phyloP scores from a whole-genome alignment of 2,797 vertebrate genomes.

The Gastrophryne carolinensis region DNA sequence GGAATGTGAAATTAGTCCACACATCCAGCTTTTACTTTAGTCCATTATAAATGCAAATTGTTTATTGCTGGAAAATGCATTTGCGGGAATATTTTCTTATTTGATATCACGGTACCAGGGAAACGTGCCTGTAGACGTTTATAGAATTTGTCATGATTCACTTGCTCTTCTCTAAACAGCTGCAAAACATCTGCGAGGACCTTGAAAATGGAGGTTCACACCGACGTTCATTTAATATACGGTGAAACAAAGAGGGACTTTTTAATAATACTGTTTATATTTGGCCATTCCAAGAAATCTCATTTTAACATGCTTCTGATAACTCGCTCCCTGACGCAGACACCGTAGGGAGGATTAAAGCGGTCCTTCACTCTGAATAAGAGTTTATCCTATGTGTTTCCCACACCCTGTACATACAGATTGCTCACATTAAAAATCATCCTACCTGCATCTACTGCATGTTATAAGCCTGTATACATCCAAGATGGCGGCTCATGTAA shows the following conservation, averaged over 20 bases:
- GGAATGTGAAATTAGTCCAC: slow-evolving; percentile 42
- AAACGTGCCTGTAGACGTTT: slow-evolving; percentile 45
- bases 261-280: too few relatives aligned
- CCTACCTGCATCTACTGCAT: too few relatives aligned
- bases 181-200: slow-evolving; percentile 54
- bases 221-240: neutral
- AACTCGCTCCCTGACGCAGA: too few relatives aligned
- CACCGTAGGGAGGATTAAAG: too few relatives aligned
- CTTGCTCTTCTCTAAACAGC: slow-evolving; percentile 56
- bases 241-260: neutral
- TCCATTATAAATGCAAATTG: slow-evolving; percentile 56
- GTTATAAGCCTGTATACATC: too few relatives aligned
- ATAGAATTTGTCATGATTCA: slow-evolving; percentile 58
- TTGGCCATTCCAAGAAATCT: too few relatives aligned
- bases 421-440: too few relatives aligned
- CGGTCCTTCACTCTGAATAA: too few relatives aligned
- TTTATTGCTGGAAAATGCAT: slow-evolving; percentile 56
- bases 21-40: slow-evolving; percentile 40
- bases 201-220: slow-evolving; percentile 34
- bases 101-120: slow-evolving; percentile 45
- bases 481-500: too few relatives aligned
- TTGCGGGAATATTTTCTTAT: slow-evolving; percentile 55
- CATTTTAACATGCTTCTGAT: too few relatives aligned
- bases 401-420: too few relatives aligned
- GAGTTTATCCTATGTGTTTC: too few relatives aligned